phyloP scores from a whole-genome alignment of 2,113 vertebrate genomes.

The Lampris incognitus region DNA sequence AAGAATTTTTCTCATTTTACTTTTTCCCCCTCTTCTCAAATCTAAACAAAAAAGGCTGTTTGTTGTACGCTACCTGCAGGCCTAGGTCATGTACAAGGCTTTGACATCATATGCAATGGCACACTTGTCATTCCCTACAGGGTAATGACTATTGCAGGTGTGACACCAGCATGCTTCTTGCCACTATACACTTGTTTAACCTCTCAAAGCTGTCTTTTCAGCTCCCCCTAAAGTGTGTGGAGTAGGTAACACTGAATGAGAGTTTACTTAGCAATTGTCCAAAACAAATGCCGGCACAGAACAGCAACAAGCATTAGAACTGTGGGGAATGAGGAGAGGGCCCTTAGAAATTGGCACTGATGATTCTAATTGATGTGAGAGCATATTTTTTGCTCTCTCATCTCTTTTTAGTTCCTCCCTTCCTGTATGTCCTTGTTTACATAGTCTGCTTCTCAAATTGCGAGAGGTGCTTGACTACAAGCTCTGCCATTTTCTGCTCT shows the following conservation, averaged over 20 bases:
- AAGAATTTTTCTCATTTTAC: neutral
- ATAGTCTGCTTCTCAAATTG: slow-evolving; percentile 56
- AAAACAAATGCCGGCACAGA: slow-evolving; percentile 57
- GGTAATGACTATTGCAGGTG: neutral
- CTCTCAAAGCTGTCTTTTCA: slow-evolving; percentile 47
- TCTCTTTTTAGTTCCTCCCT: slow-evolving; percentile 23
- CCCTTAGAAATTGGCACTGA: slow-evolving; percentile 57
- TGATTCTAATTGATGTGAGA: slow-evolving; percentile 58
- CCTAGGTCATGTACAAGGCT: neutral
- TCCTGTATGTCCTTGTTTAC: slow-evolving; percentile 38
- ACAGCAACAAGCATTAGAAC: slow-evolving; percentile 57
- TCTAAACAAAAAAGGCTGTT: neutral
- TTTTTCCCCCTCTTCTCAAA: neutral
- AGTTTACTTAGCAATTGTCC: slow-evolving; percentile 61
- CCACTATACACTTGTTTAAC: slow-evolving; percentile 27
- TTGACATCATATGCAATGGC: neutral
- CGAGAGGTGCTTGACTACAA: slow-evolving; percentile 74
- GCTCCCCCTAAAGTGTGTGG: slow-evolving; percentile 41
- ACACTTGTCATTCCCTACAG: neutral
- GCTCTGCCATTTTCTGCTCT: slow-evolving; percentile 64
- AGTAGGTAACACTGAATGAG: slow-evolving; percentile 54
- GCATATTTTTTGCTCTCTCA: slow-evolving; percentile 34
- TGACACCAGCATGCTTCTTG: neutral
- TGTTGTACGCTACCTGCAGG: neutral
- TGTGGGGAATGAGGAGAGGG: slow-evolving; percentile 41